These are phyloP conservation scores for Palaemon carinicauda DNA, from an alignment of 1,140 invertebrate species.

Conservation along the genomic window DNA sequence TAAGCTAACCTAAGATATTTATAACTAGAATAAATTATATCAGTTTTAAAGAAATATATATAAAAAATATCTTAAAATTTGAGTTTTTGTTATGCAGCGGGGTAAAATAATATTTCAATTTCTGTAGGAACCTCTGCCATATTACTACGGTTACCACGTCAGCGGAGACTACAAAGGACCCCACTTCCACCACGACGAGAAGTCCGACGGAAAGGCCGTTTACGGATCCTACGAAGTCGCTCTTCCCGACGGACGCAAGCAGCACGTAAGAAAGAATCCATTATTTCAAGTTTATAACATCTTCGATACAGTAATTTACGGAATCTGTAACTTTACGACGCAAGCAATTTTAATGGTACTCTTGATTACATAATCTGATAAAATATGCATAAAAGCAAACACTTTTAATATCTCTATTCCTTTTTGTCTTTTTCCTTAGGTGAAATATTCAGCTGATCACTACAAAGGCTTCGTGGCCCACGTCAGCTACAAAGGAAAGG, in stretches of 20 bases:
- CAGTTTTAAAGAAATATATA: too few species aligned
- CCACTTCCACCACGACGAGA: slow-evolving; percentile 84
- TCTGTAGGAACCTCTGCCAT: slow-evolving; percentile 70
- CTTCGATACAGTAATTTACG: too few species aligned
- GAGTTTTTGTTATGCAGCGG: too few species aligned
- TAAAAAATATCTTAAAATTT: too few species aligned
- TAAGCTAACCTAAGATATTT: too few species aligned
- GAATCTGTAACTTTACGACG: too few species aligned
- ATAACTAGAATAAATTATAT: too few species aligned
- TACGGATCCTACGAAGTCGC: not conserved
- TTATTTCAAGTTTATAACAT: not conserved
- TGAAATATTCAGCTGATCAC: slow-evolving; percentile 34
- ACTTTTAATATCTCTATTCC: not conserved
- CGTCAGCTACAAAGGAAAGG: slow-evolving; percentile 45
- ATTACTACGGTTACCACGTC: slow-evolving; percentile 84
- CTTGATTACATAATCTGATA: too few species aligned
- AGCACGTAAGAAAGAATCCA: not conserved
- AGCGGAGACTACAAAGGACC: slow-evolving; percentile 81
- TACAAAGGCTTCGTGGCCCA: slow-evolving; percentile 42
- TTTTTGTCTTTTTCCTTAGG: not conserved
- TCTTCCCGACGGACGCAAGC: not conserved
- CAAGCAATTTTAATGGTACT: too few species aligned
- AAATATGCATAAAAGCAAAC: too few species aligned
- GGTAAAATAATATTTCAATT: too few species aligned
- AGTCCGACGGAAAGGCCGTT: slow-evolving; percentile 78